Base-by-base conservation (phyloP, 2,888 invertebrate genomes). In the Drosophila merina region DNA sequence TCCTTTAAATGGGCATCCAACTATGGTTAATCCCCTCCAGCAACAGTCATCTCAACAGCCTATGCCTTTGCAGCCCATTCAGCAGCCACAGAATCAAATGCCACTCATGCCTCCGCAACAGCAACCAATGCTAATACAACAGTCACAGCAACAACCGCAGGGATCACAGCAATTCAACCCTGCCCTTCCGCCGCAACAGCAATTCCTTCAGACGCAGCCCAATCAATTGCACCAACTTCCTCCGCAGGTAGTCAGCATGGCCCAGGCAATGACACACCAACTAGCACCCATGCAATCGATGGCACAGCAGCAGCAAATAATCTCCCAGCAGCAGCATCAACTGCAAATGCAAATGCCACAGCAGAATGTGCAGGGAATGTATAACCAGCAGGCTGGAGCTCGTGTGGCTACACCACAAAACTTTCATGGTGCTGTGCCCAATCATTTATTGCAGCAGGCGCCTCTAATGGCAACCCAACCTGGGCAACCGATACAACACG, bases 171-270 rank as follows among this genome's bases (percentile, higher is more conserved):
- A 82, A 48, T 79, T 82, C 48, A 50, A 67, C 14, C 51, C 82
- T 44, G 49, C 79, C 58, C 89, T 69, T 28, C 79, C 79, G 33
- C 76, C 79, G 26, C 76, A 68, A 42, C 74, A 75, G 14, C 73
- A 77, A 36, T 77, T 76, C 51, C 62, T 88, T 40, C 86, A 82
- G 42, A 42, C 86, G 1, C 82, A 87, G 52, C 57, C 79, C 10
- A 86, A 78, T 64, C 80, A 76, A 57, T 67, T 86, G 66, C 88
- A 87, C 47, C 67, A 84, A 55, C 60, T 81, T 20, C 59, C 87
- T 1, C 77, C 72, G 10, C 73, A 78, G 42, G 79, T 79, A 26
- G 55, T 86, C 51, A 74, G 67, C 31, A 69, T 73, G 38, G 44
- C 64, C 7, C 80, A 79, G 55, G 74, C 56, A 30, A 70, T 76